Evolutionary conservation across 2,797 vertebrate genomes (phyloP).

Genomic region (Sternotherus odoratus): DNA sequence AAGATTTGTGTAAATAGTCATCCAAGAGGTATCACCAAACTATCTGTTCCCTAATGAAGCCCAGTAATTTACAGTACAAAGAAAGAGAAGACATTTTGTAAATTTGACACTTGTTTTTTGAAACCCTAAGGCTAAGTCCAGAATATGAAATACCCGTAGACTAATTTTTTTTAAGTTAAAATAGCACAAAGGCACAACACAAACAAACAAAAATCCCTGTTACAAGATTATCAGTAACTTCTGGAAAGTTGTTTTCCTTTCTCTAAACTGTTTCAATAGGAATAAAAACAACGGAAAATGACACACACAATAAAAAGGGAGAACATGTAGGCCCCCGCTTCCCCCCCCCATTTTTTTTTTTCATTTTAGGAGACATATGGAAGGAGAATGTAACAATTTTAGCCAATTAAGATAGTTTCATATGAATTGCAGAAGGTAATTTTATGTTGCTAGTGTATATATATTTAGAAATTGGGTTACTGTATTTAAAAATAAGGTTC

Average conservation of each 20-base stretch:
- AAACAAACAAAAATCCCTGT: conserved; percentile 56
- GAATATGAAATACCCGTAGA: conserved; percentile 44
- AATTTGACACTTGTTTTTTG: conserved; percentile 18
- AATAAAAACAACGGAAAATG: conserved; percentile 52
- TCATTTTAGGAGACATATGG: conserved; percentile 67
- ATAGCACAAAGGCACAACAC: not conserved
- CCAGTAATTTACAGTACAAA: conserved; percentile 11
- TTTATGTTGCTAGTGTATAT: conserved; percentile 58
- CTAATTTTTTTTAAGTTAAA: conserved; percentile 60
- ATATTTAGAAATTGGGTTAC: conserved; percentile 62
- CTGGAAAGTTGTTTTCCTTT: conserved; percentile 64
- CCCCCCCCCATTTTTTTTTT: conserved; percentile 45
- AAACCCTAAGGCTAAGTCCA: conserved; percentile 50
- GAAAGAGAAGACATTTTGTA: conserved; percentile 53
- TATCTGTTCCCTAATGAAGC: not conserved
- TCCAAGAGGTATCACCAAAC: conserved; percentile 8
- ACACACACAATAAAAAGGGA: conserved; percentile 62
- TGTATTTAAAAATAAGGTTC: conserved; percentile 76
- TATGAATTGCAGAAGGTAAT: conserved; percentile 74
- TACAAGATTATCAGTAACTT: conserved; percentile 62
- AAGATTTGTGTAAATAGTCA: not conserved
- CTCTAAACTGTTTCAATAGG: conserved; percentile 68
- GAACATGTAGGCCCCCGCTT: not conserved
- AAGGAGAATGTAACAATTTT: conserved; percentile 74
- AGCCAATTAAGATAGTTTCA: conserved; percentile 73